phyloP scores from a whole-genome alignment of 2,113 vertebrate genomes.

The Genyomyrus donnyi region DNA sequence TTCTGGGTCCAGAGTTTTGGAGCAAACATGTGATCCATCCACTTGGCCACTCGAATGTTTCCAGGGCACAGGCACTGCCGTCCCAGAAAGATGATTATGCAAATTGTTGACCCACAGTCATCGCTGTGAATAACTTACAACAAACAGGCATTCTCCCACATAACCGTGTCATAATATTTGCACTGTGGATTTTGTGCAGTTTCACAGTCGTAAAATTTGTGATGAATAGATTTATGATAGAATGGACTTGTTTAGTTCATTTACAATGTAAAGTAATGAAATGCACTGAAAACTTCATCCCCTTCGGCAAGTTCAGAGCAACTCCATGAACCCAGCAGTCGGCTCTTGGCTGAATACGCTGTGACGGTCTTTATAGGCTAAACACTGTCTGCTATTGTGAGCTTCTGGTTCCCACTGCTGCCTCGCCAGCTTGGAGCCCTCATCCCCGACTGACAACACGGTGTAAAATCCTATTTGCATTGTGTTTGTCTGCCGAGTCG shows the following conservation, averaged over 20 bases:
- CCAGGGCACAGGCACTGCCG: too few species aligned
- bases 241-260: background rate
- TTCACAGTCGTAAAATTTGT: conserved; percentile 15
- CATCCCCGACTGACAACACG: conserved; percentile 43
- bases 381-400: conserved; percentile 36
- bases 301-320: conserved; percentile 1
- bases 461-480: conserved; percentile 64
- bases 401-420: conserved; percentile 38
- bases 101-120: background rate
- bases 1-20: too few species aligned
- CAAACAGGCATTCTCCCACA: conserved; percentile 30
- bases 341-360: conserved; percentile 10
- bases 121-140: background rate
- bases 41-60: background rate
- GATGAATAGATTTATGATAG: conserved; percentile 16
- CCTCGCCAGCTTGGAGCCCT: conserved; percentile 36
- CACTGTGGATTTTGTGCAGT: background rate
- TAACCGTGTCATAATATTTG: conserved; percentile 53
- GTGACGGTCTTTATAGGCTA: conserved; percentile 20
- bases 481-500: conserved; percentile 55
- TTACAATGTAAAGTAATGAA: background rate
- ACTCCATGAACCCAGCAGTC: conserved; percentile 1
- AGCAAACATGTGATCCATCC: background rate
- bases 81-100: background rate
- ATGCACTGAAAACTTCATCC: background rate